Conservation (phyloP, 2,113 vertebrate genomes). For the Gallinago jamesoni region DNA sequence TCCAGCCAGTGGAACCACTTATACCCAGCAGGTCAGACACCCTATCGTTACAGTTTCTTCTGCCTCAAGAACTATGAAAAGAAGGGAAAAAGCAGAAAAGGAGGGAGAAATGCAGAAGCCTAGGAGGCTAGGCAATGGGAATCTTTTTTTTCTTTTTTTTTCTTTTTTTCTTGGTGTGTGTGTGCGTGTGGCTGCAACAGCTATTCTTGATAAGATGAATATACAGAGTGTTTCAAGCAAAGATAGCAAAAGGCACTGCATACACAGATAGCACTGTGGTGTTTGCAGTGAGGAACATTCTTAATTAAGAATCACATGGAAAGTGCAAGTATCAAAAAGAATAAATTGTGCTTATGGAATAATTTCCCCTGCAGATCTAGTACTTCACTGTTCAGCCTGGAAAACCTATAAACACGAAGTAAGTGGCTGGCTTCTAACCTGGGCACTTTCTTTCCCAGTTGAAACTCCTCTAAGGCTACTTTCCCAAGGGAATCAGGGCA, state of each 20-base stretch:
- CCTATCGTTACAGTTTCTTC: not conserved
- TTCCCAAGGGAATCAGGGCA: not conserved
- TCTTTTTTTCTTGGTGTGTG: not conserved
- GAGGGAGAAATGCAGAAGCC: not conserved
- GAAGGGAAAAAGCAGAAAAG: not conserved
- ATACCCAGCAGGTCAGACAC: not conserved
- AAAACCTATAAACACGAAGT: not conserved
- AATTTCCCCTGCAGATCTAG: not conserved
- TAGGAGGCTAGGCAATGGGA: not conserved
- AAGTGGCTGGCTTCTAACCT: not conserved
- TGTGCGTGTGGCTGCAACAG: not conserved
- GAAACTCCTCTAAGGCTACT: not conserved
- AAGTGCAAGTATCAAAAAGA: not conserved
- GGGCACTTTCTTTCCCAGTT: not conserved
- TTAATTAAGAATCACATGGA: not conserved
- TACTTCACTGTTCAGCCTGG: not conserved
- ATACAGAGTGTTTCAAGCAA: not conserved
- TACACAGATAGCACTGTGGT: not conserved
- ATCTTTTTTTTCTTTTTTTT: not conserved
- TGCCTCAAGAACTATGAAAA: not conserved
- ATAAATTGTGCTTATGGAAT: not conserved
- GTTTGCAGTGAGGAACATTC: not conserved
- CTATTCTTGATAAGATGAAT: not conserved
- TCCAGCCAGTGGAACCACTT: not conserved
- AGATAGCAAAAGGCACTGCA: not conserved